Conservation (phyloP, 2,888 invertebrate genomes). For the Leptinotarsa juncta region DNA sequence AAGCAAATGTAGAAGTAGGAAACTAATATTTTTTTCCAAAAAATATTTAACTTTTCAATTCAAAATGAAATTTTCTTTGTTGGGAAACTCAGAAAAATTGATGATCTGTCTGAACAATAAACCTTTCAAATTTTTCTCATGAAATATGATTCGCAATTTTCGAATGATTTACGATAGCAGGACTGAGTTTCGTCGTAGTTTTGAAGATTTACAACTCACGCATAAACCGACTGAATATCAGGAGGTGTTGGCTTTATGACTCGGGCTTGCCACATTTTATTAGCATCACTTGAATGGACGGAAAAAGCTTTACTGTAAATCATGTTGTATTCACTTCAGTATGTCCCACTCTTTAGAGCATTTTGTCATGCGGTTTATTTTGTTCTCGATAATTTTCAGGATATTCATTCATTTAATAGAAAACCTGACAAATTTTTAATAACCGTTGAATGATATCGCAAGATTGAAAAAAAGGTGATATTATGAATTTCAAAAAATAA, state of each 20-base stretch:
- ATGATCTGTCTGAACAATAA: neutral
- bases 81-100: neutral
- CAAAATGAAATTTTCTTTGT: too few relatives aligned
- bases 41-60: too few relatives aligned
- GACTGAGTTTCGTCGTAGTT: slow-evolving; percentile 53
- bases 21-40: too few relatives aligned
- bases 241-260: slow-evolving; percentile 58
- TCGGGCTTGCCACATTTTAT: slow-evolving; percentile 53
- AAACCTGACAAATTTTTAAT: too few relatives aligned
- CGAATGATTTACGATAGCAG: slow-evolving; percentile 57
- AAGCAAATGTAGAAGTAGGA: too few relatives aligned
- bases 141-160: slow-evolving; percentile 54
- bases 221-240: slow-evolving; percentile 49
- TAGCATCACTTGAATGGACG: slow-evolving; percentile 43
- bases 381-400: too few relatives aligned
- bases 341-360: neutral
- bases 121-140: slow-evolving; percentile 42
- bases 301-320: slow-evolving; percentile 35
- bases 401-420: too few relatives aligned
- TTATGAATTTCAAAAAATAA: too few relatives aligned
- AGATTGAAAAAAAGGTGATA: too few relatives aligned
- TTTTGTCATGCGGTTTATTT: neutral
- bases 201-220: slow-evolving; percentile 58
- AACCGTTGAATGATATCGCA: too few relatives aligned
- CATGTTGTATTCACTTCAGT: slow-evolving; percentile 14